These are phyloP conservation scores for Hemiprocne comata DNA, from an alignment of 2,113 vertebrate genomes.

Conservation along the genomic window DNA sequence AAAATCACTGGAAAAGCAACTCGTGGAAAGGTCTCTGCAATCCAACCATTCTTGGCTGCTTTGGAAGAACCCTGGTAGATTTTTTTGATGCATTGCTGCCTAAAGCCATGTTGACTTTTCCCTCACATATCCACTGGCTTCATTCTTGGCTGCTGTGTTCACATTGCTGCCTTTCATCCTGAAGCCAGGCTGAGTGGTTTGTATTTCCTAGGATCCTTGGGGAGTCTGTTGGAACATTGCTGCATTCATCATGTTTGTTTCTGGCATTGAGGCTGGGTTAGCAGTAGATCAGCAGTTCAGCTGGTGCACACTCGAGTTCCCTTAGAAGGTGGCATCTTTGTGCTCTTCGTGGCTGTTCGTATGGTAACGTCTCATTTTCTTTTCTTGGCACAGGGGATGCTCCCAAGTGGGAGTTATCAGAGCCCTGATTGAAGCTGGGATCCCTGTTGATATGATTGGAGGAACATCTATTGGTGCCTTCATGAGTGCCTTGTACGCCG, in stretches of 20 bases:
- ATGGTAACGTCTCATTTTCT: not conserved
- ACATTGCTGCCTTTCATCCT: not conserved
- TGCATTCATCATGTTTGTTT: not conserved
- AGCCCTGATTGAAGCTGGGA: conserved; percentile 86
- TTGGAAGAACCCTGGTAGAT: not conserved
- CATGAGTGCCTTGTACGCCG: conserved; percentile 90
- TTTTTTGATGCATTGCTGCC: not conserved
- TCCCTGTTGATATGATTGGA: conserved; percentile 91
- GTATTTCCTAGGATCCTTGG: not conserved
- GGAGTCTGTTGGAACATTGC: not conserved
- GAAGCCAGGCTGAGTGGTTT: not conserved
- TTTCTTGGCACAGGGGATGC: conserved; percentile 81
- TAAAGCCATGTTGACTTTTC: not conserved
- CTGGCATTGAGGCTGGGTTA: not conserved
- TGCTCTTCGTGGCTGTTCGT: not conserved
- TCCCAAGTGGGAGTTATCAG: conserved; percentile 90
- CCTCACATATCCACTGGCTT: fast-evolving
- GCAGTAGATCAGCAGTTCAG: not conserved
- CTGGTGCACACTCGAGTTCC: not conserved
- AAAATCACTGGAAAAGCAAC: not conserved
- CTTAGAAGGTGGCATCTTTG: not conserved
- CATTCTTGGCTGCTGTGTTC: not conserved
- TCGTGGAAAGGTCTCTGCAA: not conserved
- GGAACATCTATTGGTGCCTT: conserved; percentile 93
- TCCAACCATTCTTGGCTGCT: not conserved